phyloP scores from a whole-genome alignment of 2,113 vertebrate genomes.

The Python bivittatus region DNA sequence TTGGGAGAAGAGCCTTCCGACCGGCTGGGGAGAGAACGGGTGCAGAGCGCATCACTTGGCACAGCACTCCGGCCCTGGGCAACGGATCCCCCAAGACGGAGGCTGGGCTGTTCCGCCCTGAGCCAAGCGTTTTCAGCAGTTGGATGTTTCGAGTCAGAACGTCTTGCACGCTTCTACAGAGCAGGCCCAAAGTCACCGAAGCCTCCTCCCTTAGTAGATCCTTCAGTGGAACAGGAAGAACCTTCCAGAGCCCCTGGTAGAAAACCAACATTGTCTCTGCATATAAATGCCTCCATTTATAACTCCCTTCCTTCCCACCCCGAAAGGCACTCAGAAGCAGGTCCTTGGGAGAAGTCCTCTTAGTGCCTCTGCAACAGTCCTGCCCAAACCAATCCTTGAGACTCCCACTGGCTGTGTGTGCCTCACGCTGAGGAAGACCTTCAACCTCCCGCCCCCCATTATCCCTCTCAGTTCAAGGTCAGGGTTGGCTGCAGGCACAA shows the following conservation, averaged over 20 bases:
- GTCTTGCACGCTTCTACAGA: not conserved
- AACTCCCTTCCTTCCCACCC: not conserved
- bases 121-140: not conserved
- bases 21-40: no score
- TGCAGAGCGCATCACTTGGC: not conserved
- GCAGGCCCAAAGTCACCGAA: not conserved
- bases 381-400: not conserved
- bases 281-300: no score
- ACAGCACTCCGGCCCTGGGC: not conserved
- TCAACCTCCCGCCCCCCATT: not conserved
- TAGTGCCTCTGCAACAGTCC: not conserved
- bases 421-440: no score
- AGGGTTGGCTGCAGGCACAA: no score
- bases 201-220: fast-evolving
- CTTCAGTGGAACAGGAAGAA: not conserved
- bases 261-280: no score
- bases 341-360: not conserved
- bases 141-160: not conserved
- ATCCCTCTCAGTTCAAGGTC: not conserved
- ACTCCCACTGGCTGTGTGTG: not conserved
- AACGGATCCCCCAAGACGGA: not conserved
- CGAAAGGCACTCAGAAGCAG: not conserved
- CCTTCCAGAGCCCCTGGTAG: not conserved
- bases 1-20: not conserved
- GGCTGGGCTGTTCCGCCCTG: not conserved